Conservation (phyloP, 2,888 invertebrate species). For the Halocaridina rubra region DNA sequence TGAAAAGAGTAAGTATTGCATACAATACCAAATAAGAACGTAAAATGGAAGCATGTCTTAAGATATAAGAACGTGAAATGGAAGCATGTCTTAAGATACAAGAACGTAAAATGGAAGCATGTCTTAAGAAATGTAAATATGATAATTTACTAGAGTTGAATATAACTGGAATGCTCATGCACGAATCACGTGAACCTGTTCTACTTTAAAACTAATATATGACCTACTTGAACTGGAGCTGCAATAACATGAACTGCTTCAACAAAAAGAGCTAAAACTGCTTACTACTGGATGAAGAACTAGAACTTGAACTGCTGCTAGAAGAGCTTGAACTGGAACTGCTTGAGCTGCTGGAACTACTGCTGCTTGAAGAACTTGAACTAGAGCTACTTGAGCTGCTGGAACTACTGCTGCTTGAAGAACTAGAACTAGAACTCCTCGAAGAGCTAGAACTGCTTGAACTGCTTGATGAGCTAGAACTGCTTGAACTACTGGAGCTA, state of each 20-base stretch:
- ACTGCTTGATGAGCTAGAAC: not conserved
- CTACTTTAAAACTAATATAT: not conserved
- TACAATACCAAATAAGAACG: too few relatives aligned
- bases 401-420: not conserved
- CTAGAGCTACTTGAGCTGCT: slow-evolving; percentile 1
- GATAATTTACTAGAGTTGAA: not conserved
- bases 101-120: too few relatives aligned
- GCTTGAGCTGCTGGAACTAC: not conserved
- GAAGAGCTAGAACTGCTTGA: not conserved
- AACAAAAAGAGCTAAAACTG: not conserved
- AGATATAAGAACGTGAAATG: too few relatives aligned
- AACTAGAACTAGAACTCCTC: not conserved
- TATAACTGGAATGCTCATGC: not conserved
- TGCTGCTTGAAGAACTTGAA: not conserved
- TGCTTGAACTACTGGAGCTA: not conserved
- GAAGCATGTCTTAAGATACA: too few relatives aligned
- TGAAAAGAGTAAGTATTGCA: too few relatives aligned
- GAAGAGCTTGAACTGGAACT: not conserved
- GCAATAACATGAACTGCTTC: not conserved
- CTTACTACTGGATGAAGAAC: not conserved
- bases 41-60: too few relatives aligned
- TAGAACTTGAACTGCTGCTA: not conserved
- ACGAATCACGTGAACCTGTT: not conserved
- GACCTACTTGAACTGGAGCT: not conserved
- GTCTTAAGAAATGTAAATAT: too few relatives aligned